Base-by-base conservation (phyloP, 2,888 invertebrate genomes). In the Odontomyia ornata region DNA sequence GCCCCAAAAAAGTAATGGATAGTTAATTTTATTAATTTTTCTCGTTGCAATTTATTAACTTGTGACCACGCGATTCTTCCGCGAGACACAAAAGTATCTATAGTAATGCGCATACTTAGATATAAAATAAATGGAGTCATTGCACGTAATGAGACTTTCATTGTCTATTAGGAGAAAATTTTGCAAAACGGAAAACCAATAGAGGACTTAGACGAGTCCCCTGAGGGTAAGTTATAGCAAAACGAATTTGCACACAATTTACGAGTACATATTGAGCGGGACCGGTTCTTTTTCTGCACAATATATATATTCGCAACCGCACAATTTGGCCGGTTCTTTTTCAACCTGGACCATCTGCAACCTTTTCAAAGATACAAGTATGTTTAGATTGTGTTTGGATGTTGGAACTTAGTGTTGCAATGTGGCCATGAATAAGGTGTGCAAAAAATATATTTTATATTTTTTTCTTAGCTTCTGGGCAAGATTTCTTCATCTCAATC, bases 291-390 rank as follows among this genome's bases (percentile, higher is more conserved):
- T 2, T 5, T 11, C 64, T 5, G n/a, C 9, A 36, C 28, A 64
- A 13, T 60, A 0, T 64, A 28, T 1, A 23, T 5, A 60, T 21
- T 3, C 25, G 4, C 13, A 60, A 60, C 18, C 36, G 9, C 36
- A 36, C 36, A 5, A 36, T 36, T 9, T 36, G 9, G 36, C 64
- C 23, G 23, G 30, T 64, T 64, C 30, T 64, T 60, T 13, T 25
- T 60, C 23, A 5, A 30, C 64, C n/a, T 15, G 64, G 64, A 64
- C 27, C 64, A 64, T 30, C 64, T 64, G 64, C 28, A 64, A 30
- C 30, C 7, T 64, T 60, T 30, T 27, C 64, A 4, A 25, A 13
- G 60, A 36, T 9, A 9, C 9, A 9, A 36, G 36, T 36, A 9
- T 36, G 9, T 36, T 3, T 5, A 36, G 36, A 36, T 36, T 36